Conservation (phyloP, 2,797 vertebrate genomes). For the Remorina albescens region DNA sequence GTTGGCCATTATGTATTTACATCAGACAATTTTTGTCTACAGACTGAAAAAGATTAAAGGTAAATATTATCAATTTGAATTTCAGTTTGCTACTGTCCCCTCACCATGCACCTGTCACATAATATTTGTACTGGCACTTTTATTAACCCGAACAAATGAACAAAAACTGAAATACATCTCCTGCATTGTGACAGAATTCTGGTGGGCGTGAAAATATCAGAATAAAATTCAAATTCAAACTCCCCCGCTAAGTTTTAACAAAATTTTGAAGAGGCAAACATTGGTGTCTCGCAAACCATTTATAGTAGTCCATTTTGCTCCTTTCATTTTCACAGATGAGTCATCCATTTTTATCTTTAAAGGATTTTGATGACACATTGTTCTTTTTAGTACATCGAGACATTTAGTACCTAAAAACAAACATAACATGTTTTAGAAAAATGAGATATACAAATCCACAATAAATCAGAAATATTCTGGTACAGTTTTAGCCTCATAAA, state of each 20-base stretch:
- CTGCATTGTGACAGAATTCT: conserved; percentile 45
- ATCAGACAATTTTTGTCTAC: conserved; percentile 61
- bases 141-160: conserved; percentile 25
- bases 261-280: conserved; percentile 73
- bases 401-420: conserved; percentile 92
- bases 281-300: conserved; percentile 65
- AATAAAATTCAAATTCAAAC: conserved; percentile 62
- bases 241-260: conserved; percentile 56
- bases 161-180: conserved; percentile 26
- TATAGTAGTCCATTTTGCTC: conserved; percentile 55
- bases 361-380: conserved; percentile 67
- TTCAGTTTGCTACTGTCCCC: conserved; percentile 54
- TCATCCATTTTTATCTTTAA: conserved; percentile 34
- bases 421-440: neutral
- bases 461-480: neutral
- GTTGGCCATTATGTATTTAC: conserved; percentile 76
- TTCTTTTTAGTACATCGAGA: conserved; percentile 86
- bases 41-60: conserved; percentile 69
- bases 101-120: conserved; percentile 37
- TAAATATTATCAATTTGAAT: conserved; percentile 63
- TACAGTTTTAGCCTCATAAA: neutral
- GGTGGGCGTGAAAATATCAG: conserved; percentile 63
- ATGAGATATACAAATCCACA: neutral
- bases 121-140: conserved; percentile 27
- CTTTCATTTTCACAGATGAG: conserved; percentile 52